phyloP scores from a whole-genome alignment of 2,888 invertebrate genomes.

The Drosophila barbarae region DNA sequence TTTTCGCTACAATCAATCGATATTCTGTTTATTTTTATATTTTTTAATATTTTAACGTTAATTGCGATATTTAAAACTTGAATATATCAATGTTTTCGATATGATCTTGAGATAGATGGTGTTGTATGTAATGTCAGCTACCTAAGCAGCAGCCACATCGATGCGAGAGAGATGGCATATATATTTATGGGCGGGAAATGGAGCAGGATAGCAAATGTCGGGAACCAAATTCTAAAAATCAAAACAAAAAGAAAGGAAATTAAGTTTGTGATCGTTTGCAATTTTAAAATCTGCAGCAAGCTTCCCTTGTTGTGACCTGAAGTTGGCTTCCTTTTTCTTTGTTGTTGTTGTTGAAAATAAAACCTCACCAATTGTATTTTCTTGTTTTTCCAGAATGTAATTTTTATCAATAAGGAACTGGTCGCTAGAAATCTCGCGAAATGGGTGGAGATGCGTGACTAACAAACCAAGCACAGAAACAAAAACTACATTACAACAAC shows the following conservation, averaged over 20 bases:
- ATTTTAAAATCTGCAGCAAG: background rate
- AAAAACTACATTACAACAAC: constrained; percentile 35
- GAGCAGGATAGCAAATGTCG: background rate
- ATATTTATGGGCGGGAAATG: background rate
- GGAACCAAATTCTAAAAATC: background rate
- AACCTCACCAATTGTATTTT: background rate
- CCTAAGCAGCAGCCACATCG: background rate
- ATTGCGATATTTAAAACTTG: no score
- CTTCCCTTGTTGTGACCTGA: background rate
- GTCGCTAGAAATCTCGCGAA: constrained; percentile 91
- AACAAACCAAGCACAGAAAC: constrained; percentile 53
- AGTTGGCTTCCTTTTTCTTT: background rate
- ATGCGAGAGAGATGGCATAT: constrained; percentile 20
- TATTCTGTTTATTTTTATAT: background rate
- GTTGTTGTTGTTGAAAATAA: background rate
- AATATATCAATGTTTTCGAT: background rate
- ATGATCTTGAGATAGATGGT: background rate
- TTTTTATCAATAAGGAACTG: constrained; percentile 92
- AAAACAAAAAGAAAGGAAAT: background rate
- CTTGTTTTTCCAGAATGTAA: constrained; percentile 83
- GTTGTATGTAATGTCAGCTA: background rate
- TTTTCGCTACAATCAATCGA: background rate
- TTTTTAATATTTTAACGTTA: no score
- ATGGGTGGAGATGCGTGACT: constrained; percentile 82
- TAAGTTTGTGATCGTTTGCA: no score